Evolutionary conservation across 2,113 vertebrate genomes (phyloP).

Genomic region (Anas platyrhynchos): DNA sequence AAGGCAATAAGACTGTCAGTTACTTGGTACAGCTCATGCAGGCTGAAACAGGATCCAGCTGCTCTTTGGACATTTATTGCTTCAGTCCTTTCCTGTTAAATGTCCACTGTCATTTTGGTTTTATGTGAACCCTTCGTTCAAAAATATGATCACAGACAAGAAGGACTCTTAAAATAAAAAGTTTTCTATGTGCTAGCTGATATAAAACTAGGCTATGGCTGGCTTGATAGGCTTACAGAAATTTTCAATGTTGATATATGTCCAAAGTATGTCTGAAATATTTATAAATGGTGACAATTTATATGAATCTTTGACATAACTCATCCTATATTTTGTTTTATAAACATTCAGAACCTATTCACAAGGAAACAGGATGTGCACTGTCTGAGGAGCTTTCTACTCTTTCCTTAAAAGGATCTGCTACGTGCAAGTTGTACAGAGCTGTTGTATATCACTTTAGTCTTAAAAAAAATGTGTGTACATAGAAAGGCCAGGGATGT

Average conservation of each 20-base stretch:
- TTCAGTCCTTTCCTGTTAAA: constrained; percentile 59
- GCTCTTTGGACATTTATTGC: constrained; percentile 67
- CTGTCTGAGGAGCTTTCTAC: constrained; percentile 41
- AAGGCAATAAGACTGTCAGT: constrained; percentile 62
- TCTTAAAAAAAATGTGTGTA: neutral
- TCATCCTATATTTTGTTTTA: constrained; percentile 61
- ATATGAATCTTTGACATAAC: constrained; percentile 29
- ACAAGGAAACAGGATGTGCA: constrained; percentile 31
- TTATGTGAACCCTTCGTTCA: constrained; percentile 46
- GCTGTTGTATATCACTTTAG: constrained; percentile 60
- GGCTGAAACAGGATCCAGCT: constrained; percentile 65
- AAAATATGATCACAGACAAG: constrained; percentile 42
- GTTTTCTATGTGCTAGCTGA: neutral
- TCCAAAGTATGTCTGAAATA: constrained; percentile 17
- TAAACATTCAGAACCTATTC: constrained; percentile 47
- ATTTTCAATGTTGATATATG: constrained; percentile 35
- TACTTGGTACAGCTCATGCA: constrained; percentile 33
- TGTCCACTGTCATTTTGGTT: constrained; percentile 63
- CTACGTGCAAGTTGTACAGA: neutral
- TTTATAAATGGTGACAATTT: constrained; percentile 52
- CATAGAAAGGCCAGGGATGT: neutral
- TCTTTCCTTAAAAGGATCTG: constrained; percentile 65
- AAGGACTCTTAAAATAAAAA: constrained; percentile 1
- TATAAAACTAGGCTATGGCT: neutral
- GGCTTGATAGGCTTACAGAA: neutral